Percentiles rank a stretch among this genome's conserved stretches.
phyloP scores from a whole-genome alignment of 2,113 vertebrate genomes.

The Hydropotes inermis region DNA sequence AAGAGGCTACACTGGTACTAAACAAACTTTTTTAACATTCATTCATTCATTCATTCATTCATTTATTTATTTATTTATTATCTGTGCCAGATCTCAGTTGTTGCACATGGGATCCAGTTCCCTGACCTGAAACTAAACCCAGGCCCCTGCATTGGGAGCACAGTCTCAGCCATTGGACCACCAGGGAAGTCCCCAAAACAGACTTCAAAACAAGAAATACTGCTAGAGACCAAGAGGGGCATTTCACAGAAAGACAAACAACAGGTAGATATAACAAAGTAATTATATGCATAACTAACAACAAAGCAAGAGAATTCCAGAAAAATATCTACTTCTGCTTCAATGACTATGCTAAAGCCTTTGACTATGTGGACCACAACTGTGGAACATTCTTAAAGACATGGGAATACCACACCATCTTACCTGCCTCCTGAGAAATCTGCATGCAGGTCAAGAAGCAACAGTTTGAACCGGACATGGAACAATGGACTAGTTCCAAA shows the following conservation, averaged over 20 bases:
- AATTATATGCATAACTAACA: background rate
- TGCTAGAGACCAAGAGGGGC: background rate
- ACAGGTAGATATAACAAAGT: fast-evolving
- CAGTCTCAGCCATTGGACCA: background rate
- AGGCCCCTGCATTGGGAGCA: background rate
- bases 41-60: fast-evolving
- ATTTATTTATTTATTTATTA: background rate
- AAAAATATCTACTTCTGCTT: fast-evolving
- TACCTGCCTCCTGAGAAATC: background rate
- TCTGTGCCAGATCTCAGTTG: background rate
- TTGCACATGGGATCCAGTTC: background rate
- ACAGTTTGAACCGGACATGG: background rate
- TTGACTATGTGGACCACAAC: background rate
- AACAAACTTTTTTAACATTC: background rate
- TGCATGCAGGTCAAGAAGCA: background rate
- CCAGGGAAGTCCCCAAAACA: background rate
- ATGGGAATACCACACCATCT: fast-evolving
- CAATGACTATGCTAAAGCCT: background rate
- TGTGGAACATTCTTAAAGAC: background rate
- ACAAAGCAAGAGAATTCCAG: fast-evolving
- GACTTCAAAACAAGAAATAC: background rate
- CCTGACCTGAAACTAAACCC: background rate
- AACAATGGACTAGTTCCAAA: background rate
- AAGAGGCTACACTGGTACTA: background rate
- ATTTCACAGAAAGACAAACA: background rate